Percentiles rank a stretch among this genome's conserved stretches.
phyloP scores from a whole-genome alignment of 2,888 invertebrate species.

The Napeogenes sylphis region DNA sequence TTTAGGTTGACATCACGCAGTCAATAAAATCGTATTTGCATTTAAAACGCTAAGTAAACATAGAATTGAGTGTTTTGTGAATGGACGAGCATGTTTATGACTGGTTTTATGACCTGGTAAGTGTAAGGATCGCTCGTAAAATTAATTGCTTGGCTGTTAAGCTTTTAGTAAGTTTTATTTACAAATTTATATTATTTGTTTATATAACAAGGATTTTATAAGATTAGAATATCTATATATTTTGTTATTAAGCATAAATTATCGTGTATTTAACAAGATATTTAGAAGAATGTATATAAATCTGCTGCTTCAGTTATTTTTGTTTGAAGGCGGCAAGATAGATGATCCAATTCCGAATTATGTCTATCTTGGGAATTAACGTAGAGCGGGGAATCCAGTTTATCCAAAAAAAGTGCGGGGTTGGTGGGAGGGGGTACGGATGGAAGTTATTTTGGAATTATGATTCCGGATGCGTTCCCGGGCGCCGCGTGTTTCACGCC shows the following conservation, averaged over 20 bases:
- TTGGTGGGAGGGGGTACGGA: conserved; percentile 52
- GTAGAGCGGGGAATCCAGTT: conserved; percentile 73
- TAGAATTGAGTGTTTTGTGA: conserved; percentile 64
- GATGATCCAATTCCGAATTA: conserved; percentile 80
- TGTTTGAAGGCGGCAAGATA: conserved; percentile 71
- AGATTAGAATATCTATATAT: conserved; percentile 4
- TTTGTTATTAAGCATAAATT: neutral
- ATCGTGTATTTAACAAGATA: no score
- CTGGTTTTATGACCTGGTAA: conserved; percentile 74
- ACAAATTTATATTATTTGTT: conserved; percentile 34
- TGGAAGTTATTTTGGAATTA: conserved; percentile 76
- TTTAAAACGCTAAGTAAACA: conserved; percentile 73
- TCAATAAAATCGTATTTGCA: conserved; percentile 67
- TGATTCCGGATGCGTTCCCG: conserved; percentile 75
- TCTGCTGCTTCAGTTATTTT: conserved; percentile 50
- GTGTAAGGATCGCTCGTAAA: conserved; percentile 72
- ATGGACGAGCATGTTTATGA: conserved; percentile 71
- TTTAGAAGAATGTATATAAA: conserved; percentile 14
- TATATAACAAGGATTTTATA: conserved; percentile 9
- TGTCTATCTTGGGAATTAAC: conserved; percentile 79
- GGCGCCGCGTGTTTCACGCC: conserved; percentile 73
- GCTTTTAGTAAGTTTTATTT: conserved; percentile 26
- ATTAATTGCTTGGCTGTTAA: conserved; percentile 61
- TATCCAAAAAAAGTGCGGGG: conserved; percentile 71
- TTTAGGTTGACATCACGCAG: conserved; percentile 51